Base-by-base conservation (phyloP, 1,140 invertebrate genomes). In the Eciton burchellii region DNA sequence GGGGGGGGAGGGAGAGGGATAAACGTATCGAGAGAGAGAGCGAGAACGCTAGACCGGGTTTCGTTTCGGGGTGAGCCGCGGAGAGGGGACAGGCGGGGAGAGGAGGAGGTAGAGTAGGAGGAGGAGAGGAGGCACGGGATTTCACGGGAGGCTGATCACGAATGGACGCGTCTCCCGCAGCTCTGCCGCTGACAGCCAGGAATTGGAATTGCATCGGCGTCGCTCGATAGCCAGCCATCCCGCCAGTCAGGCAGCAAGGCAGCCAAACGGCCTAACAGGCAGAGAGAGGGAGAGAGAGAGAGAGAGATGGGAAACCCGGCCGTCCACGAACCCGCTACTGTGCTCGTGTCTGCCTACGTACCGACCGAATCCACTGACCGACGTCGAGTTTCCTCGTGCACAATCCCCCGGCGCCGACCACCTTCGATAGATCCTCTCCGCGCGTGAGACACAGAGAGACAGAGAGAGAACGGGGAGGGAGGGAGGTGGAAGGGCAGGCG, bases 131-230 rank as follows among this genome's bases (percentile, higher is more conserved):
- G 91, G 91, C 89, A 93, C 89, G 85, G 92, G 92, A 94, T 94
- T 94, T 94, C 90, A 93, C 93, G 92, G 91, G 76, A 93, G 91
- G 91, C 92, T 91, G 91, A 88, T 92, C 92, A 92, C 93, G 92
- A 94, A 94, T 94, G 92, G 93, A 94, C 92, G 92, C 93, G 93
- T 94, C 93, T 94, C 92, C 91, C 92, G 92, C 91, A 92, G 92
- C 90, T 92, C 93, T 94, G 93, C 92, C 92, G 93, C 93, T 94
- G 93, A 94, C 93, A 94, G 93, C 92, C 91, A 94, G 92, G 93
- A 94, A 94, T 94, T 94, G 93, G 93, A 94, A 94, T 94, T 93
- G 93, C 93, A 94, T 94, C 92, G 93, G 93, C 93, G 90, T 92
- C 93, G 93, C 92, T 93, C 93, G 92, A 93, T 94, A 93, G 91